Conservation (phyloP, 2,797 vertebrate species). For the Notolabrus celidotus region DNA sequence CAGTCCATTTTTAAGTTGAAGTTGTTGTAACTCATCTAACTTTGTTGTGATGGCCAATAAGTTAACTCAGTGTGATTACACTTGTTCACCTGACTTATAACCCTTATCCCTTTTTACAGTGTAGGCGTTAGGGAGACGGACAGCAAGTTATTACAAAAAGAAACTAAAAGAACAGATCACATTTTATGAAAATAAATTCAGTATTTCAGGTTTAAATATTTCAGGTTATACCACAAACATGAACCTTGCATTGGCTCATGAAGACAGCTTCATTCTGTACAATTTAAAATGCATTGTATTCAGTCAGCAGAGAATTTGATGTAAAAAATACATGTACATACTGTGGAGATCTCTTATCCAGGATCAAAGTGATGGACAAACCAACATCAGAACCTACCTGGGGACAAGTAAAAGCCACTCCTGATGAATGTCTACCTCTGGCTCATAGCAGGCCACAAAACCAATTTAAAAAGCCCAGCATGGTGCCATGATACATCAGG, state of each 20-base stretch:
- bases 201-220: not conserved
- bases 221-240: not conserved
- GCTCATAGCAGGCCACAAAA: slow-evolving; percentile 75
- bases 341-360: not conserved
- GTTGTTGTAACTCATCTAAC: no score
- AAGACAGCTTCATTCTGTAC: no score
- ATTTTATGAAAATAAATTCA: not conserved
- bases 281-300: no score
- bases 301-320: not conserved
- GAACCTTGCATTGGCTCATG: no score
- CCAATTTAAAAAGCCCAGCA: slow-evolving; percentile 74
- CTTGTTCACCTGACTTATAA: no score
- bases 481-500: slow-evolving; percentile 77
- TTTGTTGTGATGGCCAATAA: no score
- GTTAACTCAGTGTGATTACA: no score
- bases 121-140: no score
- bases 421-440: slow-evolving; percentile 65
- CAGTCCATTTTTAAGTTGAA: no score
- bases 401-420: slow-evolving; percentile 53
- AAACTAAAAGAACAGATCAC: not conserved
- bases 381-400: slow-evolving; percentile 23
- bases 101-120: no score
- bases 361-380: not conserved
- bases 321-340: not conserved
- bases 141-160: no score